Percentiles rank a stretch among this genome's conserved stretches.
Conservation (phyloP, 2,797 vertebrate genomes). For the Fistularia tabacaria region DNA sequence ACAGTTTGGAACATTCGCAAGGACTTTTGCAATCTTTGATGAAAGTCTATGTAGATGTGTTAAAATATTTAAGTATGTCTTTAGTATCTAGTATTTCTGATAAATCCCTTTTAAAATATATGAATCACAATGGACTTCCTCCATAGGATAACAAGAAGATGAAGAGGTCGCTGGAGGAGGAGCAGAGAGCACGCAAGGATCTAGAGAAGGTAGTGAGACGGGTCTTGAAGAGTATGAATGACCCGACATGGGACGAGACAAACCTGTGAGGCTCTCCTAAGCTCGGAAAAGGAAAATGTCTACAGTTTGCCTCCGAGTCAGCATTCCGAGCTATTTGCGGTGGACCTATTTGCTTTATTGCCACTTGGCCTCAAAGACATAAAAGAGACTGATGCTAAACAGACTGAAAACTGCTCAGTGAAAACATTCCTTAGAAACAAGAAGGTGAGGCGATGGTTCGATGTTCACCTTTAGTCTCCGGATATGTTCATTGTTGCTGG, state of each 20-base stretch:
- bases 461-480: neutral
- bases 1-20: too few species aligned
- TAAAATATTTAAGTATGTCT: too few species aligned
- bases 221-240: conserved; percentile 93
- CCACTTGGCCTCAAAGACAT: too few species aligned
- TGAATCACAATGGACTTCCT: neutral
- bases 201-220: conserved; percentile 93
- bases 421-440: too few species aligned
- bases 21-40: too few species aligned
- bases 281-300: neutral
- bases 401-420: neutral
- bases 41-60: too few species aligned
- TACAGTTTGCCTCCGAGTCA: neutral
- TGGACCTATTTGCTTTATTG: too few species aligned
- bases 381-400: too few species aligned
- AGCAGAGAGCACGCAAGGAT: conserved; percentile 92
- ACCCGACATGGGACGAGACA: conserved; percentile 97
- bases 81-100: too few species aligned
- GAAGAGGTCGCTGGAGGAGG: conserved; percentile 94
- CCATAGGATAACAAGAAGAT: conserved; percentile 96
- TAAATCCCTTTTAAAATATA: neutral
- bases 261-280: conserved; percentile 81
- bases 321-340: too few species aligned
- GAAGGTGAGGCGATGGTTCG: neutral
- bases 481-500: too few species aligned